Evolutionary conservation across 2,888 invertebrate genomes (phyloP), one percentile per base, ranked within the genome.

Genomic region (Sturmia bella): DNA sequence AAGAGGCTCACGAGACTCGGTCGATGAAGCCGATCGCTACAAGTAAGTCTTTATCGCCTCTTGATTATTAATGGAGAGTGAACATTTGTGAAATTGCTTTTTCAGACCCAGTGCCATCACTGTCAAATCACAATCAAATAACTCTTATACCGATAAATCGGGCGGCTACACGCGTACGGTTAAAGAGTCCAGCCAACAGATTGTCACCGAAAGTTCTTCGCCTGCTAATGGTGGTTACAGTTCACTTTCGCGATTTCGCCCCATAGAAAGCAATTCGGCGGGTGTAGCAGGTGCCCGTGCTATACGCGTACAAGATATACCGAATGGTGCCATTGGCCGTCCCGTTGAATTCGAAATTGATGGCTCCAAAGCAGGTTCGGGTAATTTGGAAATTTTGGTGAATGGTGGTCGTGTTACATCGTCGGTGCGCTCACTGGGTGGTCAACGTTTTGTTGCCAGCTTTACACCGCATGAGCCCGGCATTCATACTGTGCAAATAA

Each of bases 281-380:
- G 93, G 93, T 90, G 93, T 93, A 50, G 92, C 92, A 81, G 97
- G 98, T 91, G 96, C 97, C 79, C 93, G 93, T 89, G 94, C 96
- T 86, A 97, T 99, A 88, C 93, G 94, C 89, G 96, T 99, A 69
- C 96, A 96, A 87, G 94, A 94, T 79, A 95, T 97, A 86, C 95
- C 96, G 2, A 95, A 96, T 92, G 98, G 98, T 84, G 92, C 95
- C 63, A 94, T 99, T 70, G 97, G 98, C 85, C 94, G 96, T 90
- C 96, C 98, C 69, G 97, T 98, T 68, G 97, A 98, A 91, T 99
- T 99, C 92, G 97, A 98, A 92, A 98, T 99, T 91, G 98, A 99
- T 91, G 98, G 98, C 74, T 96, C 97, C 78, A 94, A 94, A 84
- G 98, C 99, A n/a, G 99, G 99, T 43, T 97, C 98, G 3, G 99